A percentile compares a stretch with the other conserved stretches of the same genome.
These are phyloP conservation scores for Enteromius anoplus DNA, from an alignment of 2,797 vertebrate species.

Conservation along the genomic window DNA sequence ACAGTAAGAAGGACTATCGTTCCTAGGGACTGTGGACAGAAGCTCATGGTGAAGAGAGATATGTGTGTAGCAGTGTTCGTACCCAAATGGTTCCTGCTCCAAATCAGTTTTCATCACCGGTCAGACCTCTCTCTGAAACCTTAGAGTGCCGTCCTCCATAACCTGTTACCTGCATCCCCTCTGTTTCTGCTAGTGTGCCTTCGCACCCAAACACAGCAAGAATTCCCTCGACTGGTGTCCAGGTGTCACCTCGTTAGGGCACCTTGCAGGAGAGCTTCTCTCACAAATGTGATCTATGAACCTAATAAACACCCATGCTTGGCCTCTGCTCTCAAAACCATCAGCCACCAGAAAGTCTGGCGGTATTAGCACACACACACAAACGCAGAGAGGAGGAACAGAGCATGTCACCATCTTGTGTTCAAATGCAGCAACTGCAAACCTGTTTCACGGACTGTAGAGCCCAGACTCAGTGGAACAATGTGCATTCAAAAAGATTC, in stretches of 20 bases:
- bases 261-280: slow-evolving; percentile 1
- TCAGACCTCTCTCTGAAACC: slow-evolving; percentile 42
- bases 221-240: neutral
- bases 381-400: slow-evolving; percentile 19
- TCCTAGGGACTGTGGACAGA: slow-evolving; percentile 77
- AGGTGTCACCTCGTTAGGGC: neutral
- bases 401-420: slow-evolving; percentile 67
- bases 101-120: slow-evolving; percentile 33
- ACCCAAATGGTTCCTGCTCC: slow-evolving; percentile 32
- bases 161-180: slow-evolving; percentile 28
- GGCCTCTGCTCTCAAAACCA: slow-evolving; percentile 22
- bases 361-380: neutral
- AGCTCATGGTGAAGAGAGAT: slow-evolving; percentile 10
- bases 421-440: slow-evolving; percentile 56
- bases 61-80: slow-evolving; percentile 25
- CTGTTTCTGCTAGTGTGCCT: slow-evolving; percentile 18
- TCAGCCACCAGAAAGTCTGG: neutral
- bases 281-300: neutral
- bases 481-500: slow-evolving; percentile 43
- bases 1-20: slow-evolving; percentile 97
- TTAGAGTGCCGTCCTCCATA: slow-evolving; percentile 26
- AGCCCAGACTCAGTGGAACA: slow-evolving; percentile 17
- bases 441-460: slow-evolving; percentile 50
- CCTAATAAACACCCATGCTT: neutral
- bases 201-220: slow-evolving; percentile 30